Evolutionary conservation across 2,113 vertebrate species (phyloP).

Genomic region (Phrynocephalus versicolor): DNA sequence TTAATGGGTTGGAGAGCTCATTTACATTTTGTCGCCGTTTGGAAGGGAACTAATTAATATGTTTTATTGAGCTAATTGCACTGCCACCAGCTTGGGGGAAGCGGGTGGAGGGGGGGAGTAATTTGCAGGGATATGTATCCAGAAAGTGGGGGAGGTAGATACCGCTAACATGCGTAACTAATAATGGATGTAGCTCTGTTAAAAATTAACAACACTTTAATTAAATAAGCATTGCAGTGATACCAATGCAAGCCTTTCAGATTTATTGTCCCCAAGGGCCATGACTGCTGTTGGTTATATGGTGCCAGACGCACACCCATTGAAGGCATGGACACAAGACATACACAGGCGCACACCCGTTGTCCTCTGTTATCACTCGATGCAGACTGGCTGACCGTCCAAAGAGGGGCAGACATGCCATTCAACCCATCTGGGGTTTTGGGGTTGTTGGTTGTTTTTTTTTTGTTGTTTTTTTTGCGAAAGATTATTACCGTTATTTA

Average conservation of each 20-base stretch:
- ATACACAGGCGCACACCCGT: neutral
- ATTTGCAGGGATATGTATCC: neutral
- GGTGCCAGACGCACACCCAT: neutral
- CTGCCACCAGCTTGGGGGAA: neutral
- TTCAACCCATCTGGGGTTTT: too few species aligned
- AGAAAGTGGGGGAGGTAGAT: neutral
- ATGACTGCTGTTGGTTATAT: neutral
- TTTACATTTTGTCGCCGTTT: slow-evolving; percentile 42
- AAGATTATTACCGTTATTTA: too few species aligned
- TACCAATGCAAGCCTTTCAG: neutral
- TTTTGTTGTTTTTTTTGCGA: too few species aligned
- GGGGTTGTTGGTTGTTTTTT: too few species aligned
- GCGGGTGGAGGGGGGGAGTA: neutral
- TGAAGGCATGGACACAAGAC: neutral
- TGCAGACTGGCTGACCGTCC: too few species aligned
- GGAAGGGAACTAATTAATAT: slow-evolving; percentile 46
- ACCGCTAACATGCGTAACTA: neutral
- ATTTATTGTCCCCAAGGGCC: neutral
- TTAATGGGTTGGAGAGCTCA: slow-evolving; percentile 23
- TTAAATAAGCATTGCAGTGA: neutral
- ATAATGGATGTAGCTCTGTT: neutral
- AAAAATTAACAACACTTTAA: slow-evolving; percentile 21
- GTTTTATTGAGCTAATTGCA: slow-evolving; percentile 22
- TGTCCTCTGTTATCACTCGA: neutral
- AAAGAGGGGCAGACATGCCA: too few species aligned